Evolutionary conservation across 2,888 invertebrate genomes (phyloP).

Genomic region (Prosapia bicincta): DNA sequence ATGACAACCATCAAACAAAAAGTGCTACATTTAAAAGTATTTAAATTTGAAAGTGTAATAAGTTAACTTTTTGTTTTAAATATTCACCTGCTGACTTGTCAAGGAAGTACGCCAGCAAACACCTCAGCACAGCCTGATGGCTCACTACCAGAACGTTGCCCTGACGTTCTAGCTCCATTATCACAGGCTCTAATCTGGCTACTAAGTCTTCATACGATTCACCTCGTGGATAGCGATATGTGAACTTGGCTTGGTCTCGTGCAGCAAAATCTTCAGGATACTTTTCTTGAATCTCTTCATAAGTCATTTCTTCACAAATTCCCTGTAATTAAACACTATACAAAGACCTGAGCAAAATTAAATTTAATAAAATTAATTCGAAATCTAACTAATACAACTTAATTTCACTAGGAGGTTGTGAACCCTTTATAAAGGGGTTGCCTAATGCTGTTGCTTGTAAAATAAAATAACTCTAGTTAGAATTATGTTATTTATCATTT

Average conservation of each 20-base stretch:
- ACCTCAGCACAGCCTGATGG: constrained; percentile 95
- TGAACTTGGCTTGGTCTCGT: constrained; percentile 96
- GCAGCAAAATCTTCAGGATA: constrained; percentile 96
- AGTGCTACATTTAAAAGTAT: too few relatives aligned
- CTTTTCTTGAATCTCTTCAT: constrained; percentile 90
- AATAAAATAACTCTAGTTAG: too few relatives aligned
- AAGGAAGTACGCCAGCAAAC: constrained; percentile 94
- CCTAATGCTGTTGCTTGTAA: too few relatives aligned
- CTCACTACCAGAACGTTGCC: constrained; percentile 94
- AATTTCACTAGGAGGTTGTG: too few relatives aligned
- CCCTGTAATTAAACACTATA: constrained; percentile 67
- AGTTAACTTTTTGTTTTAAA: too few relatives aligned
- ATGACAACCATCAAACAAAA: too few relatives aligned
- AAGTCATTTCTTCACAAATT: constrained; percentile 99
- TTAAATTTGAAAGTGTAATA: too few relatives aligned
- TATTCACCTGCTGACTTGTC: constrained; percentile 87
- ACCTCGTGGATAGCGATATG: constrained; percentile 77
- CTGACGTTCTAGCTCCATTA: constrained; percentile 97
- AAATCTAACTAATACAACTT: too few relatives aligned
- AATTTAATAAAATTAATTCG: too few relatives aligned
- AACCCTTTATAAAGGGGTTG: too few relatives aligned
- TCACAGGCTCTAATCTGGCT: constrained; percentile 94
- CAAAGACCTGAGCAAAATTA: too few relatives aligned
- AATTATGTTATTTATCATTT: too few relatives aligned
- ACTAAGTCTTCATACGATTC: constrained; percentile 99